These are phyloP conservation scores for Lasioglossum villosulum DNA, from an alignment of 2,888 invertebrate species.

Conservation along the genomic window DNA sequence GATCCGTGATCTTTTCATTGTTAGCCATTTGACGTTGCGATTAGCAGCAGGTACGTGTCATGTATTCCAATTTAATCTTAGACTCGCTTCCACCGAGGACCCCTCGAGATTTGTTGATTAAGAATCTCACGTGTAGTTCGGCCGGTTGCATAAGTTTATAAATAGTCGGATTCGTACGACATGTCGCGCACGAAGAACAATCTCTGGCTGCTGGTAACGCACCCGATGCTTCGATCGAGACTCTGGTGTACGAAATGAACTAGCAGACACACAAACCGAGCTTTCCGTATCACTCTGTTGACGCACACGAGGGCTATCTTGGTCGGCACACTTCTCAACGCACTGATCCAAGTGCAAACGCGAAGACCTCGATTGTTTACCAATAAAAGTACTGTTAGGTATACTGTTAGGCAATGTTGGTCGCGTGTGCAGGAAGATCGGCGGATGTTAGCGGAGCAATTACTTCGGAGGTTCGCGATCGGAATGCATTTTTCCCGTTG, in stretches of 20 bases:
- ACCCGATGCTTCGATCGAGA: neutral
- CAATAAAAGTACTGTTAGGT: neutral
- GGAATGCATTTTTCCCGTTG: slow-evolving; percentile 59
- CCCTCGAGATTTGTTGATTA: neutral
- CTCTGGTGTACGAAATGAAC: neutral
- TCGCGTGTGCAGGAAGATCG: neutral
- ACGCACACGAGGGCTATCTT: neutral
- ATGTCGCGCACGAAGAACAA: neutral
- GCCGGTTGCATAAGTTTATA: neutral
- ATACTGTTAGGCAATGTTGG: neutral
- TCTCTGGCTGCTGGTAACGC: neutral
- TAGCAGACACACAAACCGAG: neutral
- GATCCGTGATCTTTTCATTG: slow-evolving; percentile 47
- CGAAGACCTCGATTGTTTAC: neutral
- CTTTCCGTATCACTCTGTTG: neutral
- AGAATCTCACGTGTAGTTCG: neutral
- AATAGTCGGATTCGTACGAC: neutral
- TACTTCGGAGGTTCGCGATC: slow-evolving; percentile 14
- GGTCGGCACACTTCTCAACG: neutral
- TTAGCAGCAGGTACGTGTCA: neutral
- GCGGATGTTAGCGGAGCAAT: neutral
- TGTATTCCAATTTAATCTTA: slow-evolving; percentile 33
- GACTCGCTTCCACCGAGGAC: slow-evolving; percentile 12
- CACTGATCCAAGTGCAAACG: neutral
- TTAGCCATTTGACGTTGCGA: slow-evolving; percentile 59